phyloP scores from a whole-genome alignment of 2,113 vertebrate genomes.

The Tympanuchus pallidicinctus region DNA sequence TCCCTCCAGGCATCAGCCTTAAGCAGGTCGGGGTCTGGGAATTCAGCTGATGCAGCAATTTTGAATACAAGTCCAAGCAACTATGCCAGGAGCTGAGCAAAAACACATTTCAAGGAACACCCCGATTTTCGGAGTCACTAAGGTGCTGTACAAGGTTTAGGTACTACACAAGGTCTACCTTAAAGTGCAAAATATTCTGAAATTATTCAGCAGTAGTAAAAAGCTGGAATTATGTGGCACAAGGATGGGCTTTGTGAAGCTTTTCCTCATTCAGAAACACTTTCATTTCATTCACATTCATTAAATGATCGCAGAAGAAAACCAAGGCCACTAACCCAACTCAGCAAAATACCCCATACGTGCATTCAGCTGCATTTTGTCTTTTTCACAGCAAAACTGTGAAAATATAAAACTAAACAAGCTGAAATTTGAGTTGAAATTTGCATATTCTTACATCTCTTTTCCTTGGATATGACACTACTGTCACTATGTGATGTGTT shows the following conservation, averaged over 20 bases:
- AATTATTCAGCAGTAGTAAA: not conserved
- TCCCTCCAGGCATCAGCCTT: slow-evolving; percentile 29
- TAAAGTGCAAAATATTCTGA: not conserved
- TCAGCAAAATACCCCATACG: not conserved
- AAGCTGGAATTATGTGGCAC: not conserved
- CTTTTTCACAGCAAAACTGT: not conserved
- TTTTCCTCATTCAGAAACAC: not conserved
- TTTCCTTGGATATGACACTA: not conserved
- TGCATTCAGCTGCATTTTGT: not conserved
- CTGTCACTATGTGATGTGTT: not conserved
- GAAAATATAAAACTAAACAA: not conserved
- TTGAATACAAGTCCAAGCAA: slow-evolving; percentile 37
- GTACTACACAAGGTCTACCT: not conserved
- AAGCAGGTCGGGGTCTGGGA: slow-evolving; percentile 66
- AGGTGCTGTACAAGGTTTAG: slow-evolving; percentile 10
- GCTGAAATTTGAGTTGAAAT: not conserved
- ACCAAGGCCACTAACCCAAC: not conserved
- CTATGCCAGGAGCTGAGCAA: slow-evolving; percentile 61
- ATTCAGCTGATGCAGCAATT: slow-evolving; percentile 57
- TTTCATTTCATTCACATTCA: not conserved
- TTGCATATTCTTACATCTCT: not conserved
- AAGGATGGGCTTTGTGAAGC: not conserved
- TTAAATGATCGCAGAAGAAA: not conserved
- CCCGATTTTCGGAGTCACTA: slow-evolving; percentile 29
- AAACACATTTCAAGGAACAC: slow-evolving; percentile 66